Conservation (phyloP, 2,113 vertebrate species). For the Planiliza haematocheilus region DNA sequence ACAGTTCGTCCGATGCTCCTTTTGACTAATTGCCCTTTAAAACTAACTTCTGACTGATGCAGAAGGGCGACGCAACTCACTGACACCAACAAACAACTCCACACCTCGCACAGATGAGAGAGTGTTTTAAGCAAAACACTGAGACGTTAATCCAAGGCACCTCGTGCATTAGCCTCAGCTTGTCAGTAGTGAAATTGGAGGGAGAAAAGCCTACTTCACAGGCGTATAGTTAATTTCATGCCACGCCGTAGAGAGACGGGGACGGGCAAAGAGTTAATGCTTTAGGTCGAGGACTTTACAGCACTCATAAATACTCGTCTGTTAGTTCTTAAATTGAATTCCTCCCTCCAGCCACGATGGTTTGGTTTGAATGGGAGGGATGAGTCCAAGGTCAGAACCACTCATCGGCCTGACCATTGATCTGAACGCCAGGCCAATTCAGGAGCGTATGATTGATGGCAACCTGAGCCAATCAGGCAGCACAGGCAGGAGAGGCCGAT, state of each 20-base stretch:
- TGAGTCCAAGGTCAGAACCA: conserved; percentile 59
- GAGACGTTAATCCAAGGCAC: conserved; percentile 57
- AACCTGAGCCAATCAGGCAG: conserved; percentile 49
- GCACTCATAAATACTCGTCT: conserved; percentile 65
- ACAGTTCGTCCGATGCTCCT: conserved; percentile 30
- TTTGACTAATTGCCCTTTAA: conserved; percentile 62
- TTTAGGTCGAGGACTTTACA: conserved; percentile 56
- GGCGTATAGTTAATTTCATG: conserved; percentile 60
- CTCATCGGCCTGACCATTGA: conserved; percentile 28
- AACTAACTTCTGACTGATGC: conserved; percentile 34
- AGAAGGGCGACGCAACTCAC: conserved; percentile 55
- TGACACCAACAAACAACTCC: conserved; percentile 59
- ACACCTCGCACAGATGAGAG: conserved; percentile 41
- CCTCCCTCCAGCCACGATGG: not conserved
- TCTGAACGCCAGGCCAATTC: conserved; percentile 28
- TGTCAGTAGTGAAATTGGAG: conserved; percentile 56
- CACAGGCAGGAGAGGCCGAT: conserved; percentile 41
- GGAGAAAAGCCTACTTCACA: conserved; percentile 36
- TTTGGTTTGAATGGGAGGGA: conserved; percentile 21
- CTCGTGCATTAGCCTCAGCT: conserved; percentile 61
- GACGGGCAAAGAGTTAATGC: conserved; percentile 47
- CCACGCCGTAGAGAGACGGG: conserved; percentile 51
- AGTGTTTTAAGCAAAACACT: conserved; percentile 48
- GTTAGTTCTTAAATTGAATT: conserved; percentile 54
- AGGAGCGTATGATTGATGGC: conserved; percentile 52